A percentile compares a stretch with the other conserved stretches of the same genome.
phyloP scores from a whole-genome alignment of 1,140 invertebrate genomes.

The Euura saliciscinereae region DNA sequence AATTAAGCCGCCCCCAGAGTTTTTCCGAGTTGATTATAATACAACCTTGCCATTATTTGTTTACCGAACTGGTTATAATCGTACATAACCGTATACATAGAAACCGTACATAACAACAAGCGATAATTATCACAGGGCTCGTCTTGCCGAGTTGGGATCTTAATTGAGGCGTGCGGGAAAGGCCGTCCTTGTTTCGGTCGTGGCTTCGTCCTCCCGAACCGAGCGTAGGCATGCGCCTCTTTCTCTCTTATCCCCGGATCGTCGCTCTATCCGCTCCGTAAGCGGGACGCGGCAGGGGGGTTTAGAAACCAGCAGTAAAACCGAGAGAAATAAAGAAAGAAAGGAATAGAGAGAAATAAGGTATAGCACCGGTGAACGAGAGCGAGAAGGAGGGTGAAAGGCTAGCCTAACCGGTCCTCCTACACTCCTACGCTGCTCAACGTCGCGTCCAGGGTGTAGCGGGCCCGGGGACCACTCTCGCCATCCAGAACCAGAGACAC shows the following conservation, averaged over 20 bases:
- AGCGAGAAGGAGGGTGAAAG: too few relatives aligned
- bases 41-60: background rate
- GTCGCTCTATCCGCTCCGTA: too few relatives aligned
- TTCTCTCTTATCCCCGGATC: too few relatives aligned
- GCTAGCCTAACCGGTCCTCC: background rate
- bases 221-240: background rate
- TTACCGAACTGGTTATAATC: background rate
- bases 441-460: too few relatives aligned
- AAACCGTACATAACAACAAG: background rate
- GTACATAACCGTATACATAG: constrained; percentile 9
- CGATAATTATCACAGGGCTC: background rate
- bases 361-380: too few relatives aligned
- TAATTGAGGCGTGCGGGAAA: background rate
- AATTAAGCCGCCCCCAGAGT: too few relatives aligned
- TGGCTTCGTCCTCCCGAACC: background rate
- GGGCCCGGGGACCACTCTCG: background rate
- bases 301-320: too few relatives aligned
- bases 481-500: background rate
- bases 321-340: too few relatives aligned
- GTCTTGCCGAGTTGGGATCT: background rate
- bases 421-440: background rate
- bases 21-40: too few relatives aligned
- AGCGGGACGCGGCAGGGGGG: too few relatives aligned
- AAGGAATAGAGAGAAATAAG: too few relatives aligned
- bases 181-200: constrained; percentile 1